These are phyloP conservation scores for Haliclona indistincta DNA, from an alignment of 37 sponge, comb jelly and placozoan species.

Conservation along the genomic window DNA sequence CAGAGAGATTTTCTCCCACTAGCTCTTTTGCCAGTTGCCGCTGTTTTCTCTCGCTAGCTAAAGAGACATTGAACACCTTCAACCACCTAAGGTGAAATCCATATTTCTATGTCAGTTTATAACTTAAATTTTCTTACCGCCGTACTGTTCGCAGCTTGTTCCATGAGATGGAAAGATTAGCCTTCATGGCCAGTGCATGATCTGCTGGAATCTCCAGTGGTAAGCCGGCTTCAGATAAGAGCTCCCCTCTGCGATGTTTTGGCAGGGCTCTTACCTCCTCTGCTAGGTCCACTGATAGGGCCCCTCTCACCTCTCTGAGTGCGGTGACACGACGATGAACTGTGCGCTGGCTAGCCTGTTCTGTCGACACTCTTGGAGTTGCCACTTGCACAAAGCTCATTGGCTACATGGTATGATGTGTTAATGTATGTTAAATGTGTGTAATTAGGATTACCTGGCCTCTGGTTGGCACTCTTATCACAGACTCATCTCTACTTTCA, in stretches of 20 bases:
- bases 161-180: constrained; percentile 30
- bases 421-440: too few relatives aligned
- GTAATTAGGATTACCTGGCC: constrained; percentile 3
- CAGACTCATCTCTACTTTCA: neutral
- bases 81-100: constrained; percentile 17
- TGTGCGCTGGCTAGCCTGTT: too few relatives aligned
- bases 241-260: neutral
- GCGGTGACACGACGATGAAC: too few relatives aligned
- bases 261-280: too few relatives aligned
- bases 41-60: constrained; percentile 27
- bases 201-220: constrained; percentile 28
- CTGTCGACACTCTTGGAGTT: too few relatives aligned
- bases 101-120: neutral
- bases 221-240: neutral
- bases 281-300: too few relatives aligned
- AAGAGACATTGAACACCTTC: constrained; percentile 1
- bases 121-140: constrained; percentile 2
- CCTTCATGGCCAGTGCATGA: constrained; percentile 25
- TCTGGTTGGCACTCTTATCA: neutral
- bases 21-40: neutral
- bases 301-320: too few relatives aligned
- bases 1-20: neutral
- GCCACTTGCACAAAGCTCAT: too few relatives aligned
- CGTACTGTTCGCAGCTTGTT: constrained; percentile 19
- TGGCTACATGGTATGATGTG: too few relatives aligned